Base-by-base conservation (phyloP, 2,888 invertebrate species). In the Coremacera marginata region DNA sequence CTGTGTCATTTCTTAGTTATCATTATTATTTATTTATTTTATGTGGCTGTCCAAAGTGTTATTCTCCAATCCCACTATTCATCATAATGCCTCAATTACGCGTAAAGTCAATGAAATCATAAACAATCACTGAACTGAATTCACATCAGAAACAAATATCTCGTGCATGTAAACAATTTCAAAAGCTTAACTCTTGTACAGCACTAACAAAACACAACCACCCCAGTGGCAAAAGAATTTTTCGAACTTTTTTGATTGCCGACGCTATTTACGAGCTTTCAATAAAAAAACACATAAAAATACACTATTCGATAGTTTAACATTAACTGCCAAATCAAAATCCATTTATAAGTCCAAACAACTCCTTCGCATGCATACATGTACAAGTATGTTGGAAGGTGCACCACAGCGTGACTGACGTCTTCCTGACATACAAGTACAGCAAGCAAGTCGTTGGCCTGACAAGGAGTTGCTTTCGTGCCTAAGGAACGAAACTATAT, bases 161-260 rank as follows among this genome's bases (percentile, higher is more conserved):
- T 31, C 67, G 44, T 67, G 44, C 19, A 3, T 19, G 19, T 5
- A 11, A 34, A 7, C 19, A 14, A 34, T 65, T 31, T 34, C 34
- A 65, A 37, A 22, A 37, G 27, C 22, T 60, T 60, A 11, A 25
- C 57, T 60, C 22, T 31, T 31, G 22, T 60, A n/a, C 57, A 60
- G 16, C 67, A 11, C 44, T 19, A 34, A 67, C 44, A 37, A 67
- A 67, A 44, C 22, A 22, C 67, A 67, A 44, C 22, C 31, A 19
- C 11, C 37, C 37, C 8, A 67, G 44, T 67, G 67, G 44, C 22
- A 37, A 37, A 67, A 19, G 19, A 67, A 67, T 44, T 67, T 11
- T 31, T 67, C 44, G 37, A 67, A 67, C 44, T 67, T 44, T 44
- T 67, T 67, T 44, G 67, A 67, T 67, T 67, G 44, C 67, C 16